Evolutionary conservation across 2,113 vertebrate species (phyloP).

Genomic region (Trinectes maculatus): DNA sequence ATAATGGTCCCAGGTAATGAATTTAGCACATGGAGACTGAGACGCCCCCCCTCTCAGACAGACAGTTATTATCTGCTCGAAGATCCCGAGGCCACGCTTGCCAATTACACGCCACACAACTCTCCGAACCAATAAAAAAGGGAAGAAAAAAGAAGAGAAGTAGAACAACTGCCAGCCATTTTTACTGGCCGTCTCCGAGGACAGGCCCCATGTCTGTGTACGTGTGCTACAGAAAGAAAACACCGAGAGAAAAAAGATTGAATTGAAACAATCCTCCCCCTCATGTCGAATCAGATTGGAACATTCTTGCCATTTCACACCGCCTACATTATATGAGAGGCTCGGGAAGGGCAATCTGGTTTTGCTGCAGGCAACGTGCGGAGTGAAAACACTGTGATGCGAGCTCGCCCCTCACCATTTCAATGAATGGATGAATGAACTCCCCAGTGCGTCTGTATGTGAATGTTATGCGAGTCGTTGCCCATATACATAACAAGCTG

Average conservation of each 20-base stretch:
- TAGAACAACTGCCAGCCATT: constrained; percentile 41
- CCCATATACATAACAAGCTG: constrained; percentile 59
- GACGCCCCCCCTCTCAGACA: constrained; percentile 52
- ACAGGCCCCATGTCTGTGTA: constrained; percentile 22
- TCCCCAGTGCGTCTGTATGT: constrained; percentile 10
- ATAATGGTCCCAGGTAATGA: constrained; percentile 72
- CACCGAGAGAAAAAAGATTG: constrained; percentile 31
- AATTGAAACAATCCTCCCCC: constrained; percentile 74
- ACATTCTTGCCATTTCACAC: constrained; percentile 80
- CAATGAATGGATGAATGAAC: constrained; percentile 58
- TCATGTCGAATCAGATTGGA: constrained; percentile 77
- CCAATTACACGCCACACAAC: constrained; percentile 67
- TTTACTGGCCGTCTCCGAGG: constrained; percentile 54
- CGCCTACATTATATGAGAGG: constrained; percentile 52
- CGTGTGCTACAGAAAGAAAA: background rate
- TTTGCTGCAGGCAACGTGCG: constrained; percentile 61
- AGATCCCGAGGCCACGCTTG: constrained; percentile 67
- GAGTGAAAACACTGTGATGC: constrained; percentile 42
- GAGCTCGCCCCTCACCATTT: constrained; percentile 46
- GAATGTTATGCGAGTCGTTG: constrained; percentile 67
- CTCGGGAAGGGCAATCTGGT: constrained; percentile 65
- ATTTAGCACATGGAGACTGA: constrained; percentile 68
- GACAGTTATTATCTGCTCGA: constrained; percentile 63
- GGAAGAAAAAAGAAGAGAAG: constrained; percentile 1
- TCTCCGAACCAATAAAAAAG: constrained; percentile 44